Evolutionary conservation across 2,888 invertebrate species (phyloP).

Genomic region (Aphelenchoides bicaudatus): DNA sequence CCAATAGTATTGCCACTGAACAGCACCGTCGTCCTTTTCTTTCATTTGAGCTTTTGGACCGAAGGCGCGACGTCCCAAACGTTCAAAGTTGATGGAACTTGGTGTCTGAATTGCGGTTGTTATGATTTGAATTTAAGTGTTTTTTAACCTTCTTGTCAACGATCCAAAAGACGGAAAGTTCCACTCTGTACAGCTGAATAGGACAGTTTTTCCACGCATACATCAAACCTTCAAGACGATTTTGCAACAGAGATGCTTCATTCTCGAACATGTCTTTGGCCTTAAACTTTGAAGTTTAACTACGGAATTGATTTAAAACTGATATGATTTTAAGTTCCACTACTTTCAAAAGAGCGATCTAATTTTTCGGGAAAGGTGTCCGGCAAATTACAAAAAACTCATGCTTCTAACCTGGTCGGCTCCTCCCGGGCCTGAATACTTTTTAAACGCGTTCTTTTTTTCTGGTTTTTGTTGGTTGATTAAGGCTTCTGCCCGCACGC

Average conservation of each 20-base stretch:
- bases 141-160: slow-evolving; percentile 3
- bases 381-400: too few species aligned
- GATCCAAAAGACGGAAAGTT: slow-evolving; percentile 8
- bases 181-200: not conserved
- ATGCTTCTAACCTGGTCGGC: too few species aligned
- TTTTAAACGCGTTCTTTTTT: too few species aligned
- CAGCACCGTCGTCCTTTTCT: too few species aligned
- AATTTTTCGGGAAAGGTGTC: too few species aligned
- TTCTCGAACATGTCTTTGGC: not conserved
- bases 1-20: too few species aligned
- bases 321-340: too few species aligned
- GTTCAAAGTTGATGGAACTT: not conserved
- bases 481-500: too few species aligned
- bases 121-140: not conserved
- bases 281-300: not conserved
- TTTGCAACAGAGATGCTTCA: not conserved
- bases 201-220: not conserved
- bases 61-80: not conserved
- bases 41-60: too few species aligned
- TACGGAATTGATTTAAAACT: not conserved
- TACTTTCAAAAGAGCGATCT: too few species aligned
- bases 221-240: not conserved
- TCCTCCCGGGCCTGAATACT: too few species aligned
- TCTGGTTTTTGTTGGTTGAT: too few species aligned
- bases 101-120: not conserved